phyloP scores from a whole-genome alignment of 1,140 invertebrate species.

The Drosophila cardini region DNA sequence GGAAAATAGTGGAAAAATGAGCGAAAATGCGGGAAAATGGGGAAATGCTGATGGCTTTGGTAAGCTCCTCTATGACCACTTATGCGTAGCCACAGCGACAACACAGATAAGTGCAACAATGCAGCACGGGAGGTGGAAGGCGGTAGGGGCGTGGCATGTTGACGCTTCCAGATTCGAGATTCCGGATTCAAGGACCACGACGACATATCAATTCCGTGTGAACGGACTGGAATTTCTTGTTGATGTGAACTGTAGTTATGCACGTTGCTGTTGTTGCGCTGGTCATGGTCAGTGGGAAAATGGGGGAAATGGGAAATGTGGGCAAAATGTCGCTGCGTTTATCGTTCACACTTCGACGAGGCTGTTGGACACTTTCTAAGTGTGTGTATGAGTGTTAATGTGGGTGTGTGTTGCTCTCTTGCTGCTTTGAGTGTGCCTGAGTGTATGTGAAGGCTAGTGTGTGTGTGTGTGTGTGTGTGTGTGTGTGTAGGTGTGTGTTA shows the following conservation, averaged over 20 bases:
- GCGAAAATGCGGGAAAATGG: not conserved
- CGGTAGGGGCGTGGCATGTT: conserved; percentile 7
- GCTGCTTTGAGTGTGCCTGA: not conserved
- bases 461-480: conserved; percentile 3
- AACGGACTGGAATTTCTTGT: conserved; percentile 61
- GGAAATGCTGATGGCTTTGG: not conserved
- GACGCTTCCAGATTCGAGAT: not conserved
- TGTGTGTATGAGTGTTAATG: not conserved
- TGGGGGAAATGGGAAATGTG: not conserved
- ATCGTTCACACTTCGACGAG: conserved; percentile 70
- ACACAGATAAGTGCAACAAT: conserved; percentile 76
- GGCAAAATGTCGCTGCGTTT: conserved; percentile 35
- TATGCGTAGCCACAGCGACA: conserved; percentile 72
- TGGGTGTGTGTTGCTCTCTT: conserved; percentile 2
- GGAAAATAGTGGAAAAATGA: conserved; percentile 6
- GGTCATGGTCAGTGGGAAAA: conserved; percentile 50
- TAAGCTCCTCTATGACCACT: conserved; percentile 43
- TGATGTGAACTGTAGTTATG: conserved; percentile 56
- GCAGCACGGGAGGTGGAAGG: conserved; percentile 19
- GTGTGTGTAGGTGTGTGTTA: not conserved
- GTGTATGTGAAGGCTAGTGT: not conserved
- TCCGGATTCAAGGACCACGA: conserved; percentile 19
- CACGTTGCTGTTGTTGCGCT: conserved; percentile 18
- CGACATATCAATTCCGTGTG: conserved; percentile 80
- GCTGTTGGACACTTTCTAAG: conserved; percentile 20